These are phyloP conservation scores for Sitta europaea DNA, from an alignment of 2,113 vertebrate genomes.

Conservation along the genomic window DNA sequence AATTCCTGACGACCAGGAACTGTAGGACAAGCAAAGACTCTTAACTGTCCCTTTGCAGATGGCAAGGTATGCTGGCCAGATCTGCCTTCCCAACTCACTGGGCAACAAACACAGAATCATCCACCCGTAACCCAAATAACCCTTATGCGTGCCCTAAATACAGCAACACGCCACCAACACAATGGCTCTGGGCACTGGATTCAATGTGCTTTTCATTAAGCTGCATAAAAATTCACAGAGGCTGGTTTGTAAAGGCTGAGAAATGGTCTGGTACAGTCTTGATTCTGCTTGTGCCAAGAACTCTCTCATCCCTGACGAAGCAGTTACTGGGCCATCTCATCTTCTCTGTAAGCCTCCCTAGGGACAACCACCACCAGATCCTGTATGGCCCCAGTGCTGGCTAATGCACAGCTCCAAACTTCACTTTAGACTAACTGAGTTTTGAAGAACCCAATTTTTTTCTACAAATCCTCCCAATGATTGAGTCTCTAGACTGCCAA, in stretches of 20 bases:
- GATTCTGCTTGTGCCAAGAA: constrained; percentile 30
- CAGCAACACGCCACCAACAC: background rate
- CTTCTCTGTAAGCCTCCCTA: background rate
- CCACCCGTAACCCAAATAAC: background rate
- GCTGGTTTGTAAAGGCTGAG: constrained; percentile 32
- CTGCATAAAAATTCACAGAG: constrained; percentile 47
- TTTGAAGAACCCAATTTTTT: background rate
- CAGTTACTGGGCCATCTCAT: background rate
- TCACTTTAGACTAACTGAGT: background rate
- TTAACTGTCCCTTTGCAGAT: background rate
- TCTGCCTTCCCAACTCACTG: background rate
- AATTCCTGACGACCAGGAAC: background rate
- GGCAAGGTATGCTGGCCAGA: background rate
- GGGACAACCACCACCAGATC: background rate
- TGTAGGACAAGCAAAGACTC: background rate
- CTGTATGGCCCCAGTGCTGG: background rate
- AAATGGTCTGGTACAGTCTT: constrained; percentile 47
- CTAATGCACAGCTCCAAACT: background rate
- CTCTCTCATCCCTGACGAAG: constrained; percentile 14
- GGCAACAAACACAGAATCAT: background rate
- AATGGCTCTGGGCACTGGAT: background rate
- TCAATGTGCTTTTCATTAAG: constrained; percentile 50
- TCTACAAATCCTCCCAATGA: background rate
- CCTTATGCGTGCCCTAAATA: background rate
- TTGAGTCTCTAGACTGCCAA: background rate